Evolutionary conservation across 2,888 invertebrate genomes (phyloP).

Genomic region (Drosophila falleni): DNA sequence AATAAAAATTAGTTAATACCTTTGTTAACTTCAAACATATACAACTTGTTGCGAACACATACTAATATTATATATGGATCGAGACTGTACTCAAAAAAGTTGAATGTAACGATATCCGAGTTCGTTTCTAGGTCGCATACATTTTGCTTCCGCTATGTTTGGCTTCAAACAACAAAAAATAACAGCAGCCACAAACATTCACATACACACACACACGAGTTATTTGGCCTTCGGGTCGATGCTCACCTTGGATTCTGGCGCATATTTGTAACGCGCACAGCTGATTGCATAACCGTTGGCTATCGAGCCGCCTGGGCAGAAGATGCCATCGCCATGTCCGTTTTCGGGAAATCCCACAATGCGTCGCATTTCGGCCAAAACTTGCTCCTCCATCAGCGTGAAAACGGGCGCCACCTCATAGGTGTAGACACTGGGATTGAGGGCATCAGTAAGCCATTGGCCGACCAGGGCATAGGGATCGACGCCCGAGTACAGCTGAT

Average conservation of each 20-base stretch:
- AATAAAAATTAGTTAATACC: constrained; percentile 8
- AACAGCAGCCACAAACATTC: not conserved
- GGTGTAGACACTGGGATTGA: constrained; percentile 95
- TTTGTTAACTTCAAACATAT: not conserved
- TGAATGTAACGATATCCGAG: constrained; percentile 24
- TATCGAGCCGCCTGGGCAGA: constrained; percentile 95
- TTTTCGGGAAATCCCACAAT: constrained; percentile 91
- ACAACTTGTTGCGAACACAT: constrained; percentile 9
- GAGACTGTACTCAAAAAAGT: constrained; percentile 20
- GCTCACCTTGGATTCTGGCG: constrained; percentile 91
- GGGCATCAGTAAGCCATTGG: constrained; percentile 93
- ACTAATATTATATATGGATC: constrained; percentile 5
- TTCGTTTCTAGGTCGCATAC: constrained; percentile 38
- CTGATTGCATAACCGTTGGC: constrained; percentile 97
- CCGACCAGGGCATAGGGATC: constrained; percentile 94
- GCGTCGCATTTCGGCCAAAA: constrained; percentile 91
- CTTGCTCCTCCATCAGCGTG: constrained; percentile 93
- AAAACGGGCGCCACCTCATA: constrained; percentile 96
- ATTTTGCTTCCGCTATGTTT: constrained; percentile 52
- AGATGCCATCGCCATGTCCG: constrained; percentile 93
- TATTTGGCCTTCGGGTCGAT: constrained; percentile 45
- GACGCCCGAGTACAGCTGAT: constrained; percentile 93
- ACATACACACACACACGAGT: constrained; percentile 6
- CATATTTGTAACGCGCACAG: constrained; percentile 90
- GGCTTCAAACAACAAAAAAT: constrained; percentile 24